Evolutionary conservation across 2,888 invertebrate species (phyloP).

Genomic region (Frankliniella fusca): DNA sequence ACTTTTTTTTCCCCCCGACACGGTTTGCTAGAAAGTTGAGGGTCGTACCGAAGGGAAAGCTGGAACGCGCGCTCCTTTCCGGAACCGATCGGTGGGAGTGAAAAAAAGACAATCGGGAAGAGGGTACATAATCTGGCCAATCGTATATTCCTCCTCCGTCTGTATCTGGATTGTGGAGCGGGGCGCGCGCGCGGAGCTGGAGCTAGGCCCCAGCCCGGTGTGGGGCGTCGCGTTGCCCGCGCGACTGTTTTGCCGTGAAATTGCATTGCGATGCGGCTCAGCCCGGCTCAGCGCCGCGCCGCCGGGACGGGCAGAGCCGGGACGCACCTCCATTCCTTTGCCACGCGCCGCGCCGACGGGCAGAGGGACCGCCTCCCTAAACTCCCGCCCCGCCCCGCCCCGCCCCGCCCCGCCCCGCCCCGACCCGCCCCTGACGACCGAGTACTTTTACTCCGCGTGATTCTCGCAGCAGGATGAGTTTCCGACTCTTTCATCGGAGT

Average conservation of each 20-base stretch:
- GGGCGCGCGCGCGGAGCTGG: not conserved
- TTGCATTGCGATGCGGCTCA: not conserved
- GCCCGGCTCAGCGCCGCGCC: not conserved
- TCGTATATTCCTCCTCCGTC: not conserved
- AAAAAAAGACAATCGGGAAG: not conserved
- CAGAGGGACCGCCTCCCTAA: not conserved
- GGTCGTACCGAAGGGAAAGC: not conserved
- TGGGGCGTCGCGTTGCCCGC: no score
- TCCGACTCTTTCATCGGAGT: no score
- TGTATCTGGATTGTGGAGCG: not conserved
- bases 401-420: no score
- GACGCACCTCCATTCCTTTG: no score
- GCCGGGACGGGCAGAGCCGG: no score
- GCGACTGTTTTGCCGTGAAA: not conserved
- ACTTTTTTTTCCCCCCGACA: not conserved
- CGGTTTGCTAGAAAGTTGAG: not conserved
- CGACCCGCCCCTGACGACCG: no score
- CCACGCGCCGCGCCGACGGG: not conserved
- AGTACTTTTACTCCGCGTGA: no score
- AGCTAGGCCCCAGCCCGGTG: no score
- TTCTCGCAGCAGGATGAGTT: no score
- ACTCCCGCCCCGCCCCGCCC: no score
- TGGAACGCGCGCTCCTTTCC: not conserved
- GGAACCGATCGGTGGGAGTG: not conserved
- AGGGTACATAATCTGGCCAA: slow-evolving; percentile 22